Conservation (phyloP, 2,888 invertebrate genomes). For the Schizaphis graminum region DNA sequence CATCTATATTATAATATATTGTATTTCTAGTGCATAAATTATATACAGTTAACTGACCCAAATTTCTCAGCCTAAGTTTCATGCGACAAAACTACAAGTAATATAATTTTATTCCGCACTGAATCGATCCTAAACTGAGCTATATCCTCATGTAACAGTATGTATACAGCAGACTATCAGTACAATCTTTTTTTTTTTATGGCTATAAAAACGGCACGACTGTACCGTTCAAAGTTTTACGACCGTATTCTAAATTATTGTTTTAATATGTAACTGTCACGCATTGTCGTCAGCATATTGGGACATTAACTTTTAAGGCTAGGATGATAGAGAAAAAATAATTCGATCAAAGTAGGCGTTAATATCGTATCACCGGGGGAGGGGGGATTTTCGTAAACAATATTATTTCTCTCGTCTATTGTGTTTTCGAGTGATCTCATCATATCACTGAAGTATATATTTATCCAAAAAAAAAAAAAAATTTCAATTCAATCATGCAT, state of each 20-base stretch:
- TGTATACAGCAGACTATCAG: not conserved
- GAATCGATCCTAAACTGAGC: not conserved
- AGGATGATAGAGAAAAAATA: not conserved
- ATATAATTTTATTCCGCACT: not conserved
- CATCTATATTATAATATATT: not conserved
- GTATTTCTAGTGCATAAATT: not conserved
- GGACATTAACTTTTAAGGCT: not conserved
- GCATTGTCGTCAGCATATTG: not conserved
- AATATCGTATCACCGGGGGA: not conserved
- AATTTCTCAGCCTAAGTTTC: not conserved
- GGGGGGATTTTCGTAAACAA: not conserved
- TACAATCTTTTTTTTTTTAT: not conserved
- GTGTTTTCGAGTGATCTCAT: not conserved
- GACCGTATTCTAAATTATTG: conserved; percentile 1
- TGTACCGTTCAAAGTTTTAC: not conserved
- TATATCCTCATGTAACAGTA: not conserved
- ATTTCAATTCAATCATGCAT: not conserved
- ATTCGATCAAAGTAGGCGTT: not conserved
- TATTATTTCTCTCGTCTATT: not conserved
- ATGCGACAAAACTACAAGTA: not conserved
- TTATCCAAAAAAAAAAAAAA: not conserved
- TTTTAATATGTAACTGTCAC: conserved; percentile 3
- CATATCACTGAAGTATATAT: not conserved
- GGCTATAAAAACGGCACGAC: too few species aligned
- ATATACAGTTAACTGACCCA: not conserved